Base-by-base conservation (phyloP, 2,113 vertebrate species). In the Tetrao urogallus region DNA sequence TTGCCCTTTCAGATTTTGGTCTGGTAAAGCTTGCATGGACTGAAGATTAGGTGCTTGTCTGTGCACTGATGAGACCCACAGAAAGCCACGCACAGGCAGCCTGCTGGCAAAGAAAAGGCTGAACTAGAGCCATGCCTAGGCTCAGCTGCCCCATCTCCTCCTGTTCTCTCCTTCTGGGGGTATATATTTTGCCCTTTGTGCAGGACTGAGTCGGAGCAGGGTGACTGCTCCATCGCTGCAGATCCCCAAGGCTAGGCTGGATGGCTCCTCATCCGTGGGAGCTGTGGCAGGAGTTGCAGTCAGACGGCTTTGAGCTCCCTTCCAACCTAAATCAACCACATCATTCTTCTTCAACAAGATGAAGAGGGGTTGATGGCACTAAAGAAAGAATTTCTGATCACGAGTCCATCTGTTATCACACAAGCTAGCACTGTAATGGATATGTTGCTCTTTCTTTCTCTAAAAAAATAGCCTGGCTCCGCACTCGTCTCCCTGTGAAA, bases 1-100 rank as follows among this genome's bases (percentile, higher is more conserved):
- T 96, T 87, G 50, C 36, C 8, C 32, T 95, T 84, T n/a, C 70
- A 72, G 80, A 14, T 63, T 90, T 69, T 34, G 60, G 71, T 83
- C 57, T 74, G 61, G 19, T 0, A 0, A 58, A 74, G n/a, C 21
- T 42, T 11, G 27, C 7, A 15, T 3, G 45, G 22, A 20, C n/a
- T 77, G 28, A 47, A 30, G 25, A 21, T 28, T n/a, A 9, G 36
- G 20, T 3, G 22, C 27, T 85, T 65, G 36, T 25, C 14, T 47
- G 3, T 6, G 45, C 57, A 32, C 30, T 0, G 11, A 60, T 43
- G 86, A 66, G 45, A 47, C 36, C 76, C 3, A 1, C 20, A 38
- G 67, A 52, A 20, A 89, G 27, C 38, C n/a, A 2, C 10, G 66
- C 14, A 28, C 65, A 56, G 70, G 57, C 36, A 27, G 43, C 22